Base-by-base conservation (phyloP, 2,113 vertebrate genomes). In the Bungarus multicinctus region DNA sequence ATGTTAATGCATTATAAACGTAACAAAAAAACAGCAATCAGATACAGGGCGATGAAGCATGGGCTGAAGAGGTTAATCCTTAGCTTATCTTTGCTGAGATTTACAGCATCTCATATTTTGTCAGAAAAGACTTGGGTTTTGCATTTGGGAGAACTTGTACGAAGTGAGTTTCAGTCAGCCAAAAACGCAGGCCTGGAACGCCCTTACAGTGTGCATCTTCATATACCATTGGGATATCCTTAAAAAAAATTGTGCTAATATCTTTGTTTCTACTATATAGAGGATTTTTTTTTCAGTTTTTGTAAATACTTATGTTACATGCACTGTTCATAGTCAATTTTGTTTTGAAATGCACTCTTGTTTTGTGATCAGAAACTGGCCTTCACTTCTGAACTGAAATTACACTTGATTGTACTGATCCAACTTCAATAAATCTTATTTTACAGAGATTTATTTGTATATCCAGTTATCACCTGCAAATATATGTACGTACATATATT, bases 381-480 rank as follows among this genome's bases (percentile, higher is more conserved):
- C 98, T 98, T 98, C 97, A 98, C 97, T 98, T 98, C 95, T 97
- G 97, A 98, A 98, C 96, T 98, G 98, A 98, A 98, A 98, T 97
- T 98, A 96, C 98, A 98, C 98, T 97, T 98, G 98, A 98, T 98
- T 98, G 98, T 99, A 98, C 98, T 98, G 98, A 98, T 98, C 98
- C 97, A 96, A 97, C 98, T 97, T 98, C 98, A 99, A 99, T 99
- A 99, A 99, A 99, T 97, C 96, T 96, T 97, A 93, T 95, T 96
- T 95, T 97, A 94, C 47, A 96, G 85, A 92, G 94, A 94, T 10
- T 91, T 5, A 53, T 50, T 57, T 60, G 88, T 8, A 45, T 54
- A 58, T 57, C 89, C 88, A 47, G 45, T 50, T 18, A 58, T 30
- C 52, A 5, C 53, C 87, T 58, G 18, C 9, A 55, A 89, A 89